Base-by-base conservation (phyloP, 2,113 vertebrate species). In the Triplophysa rosa region DNA sequence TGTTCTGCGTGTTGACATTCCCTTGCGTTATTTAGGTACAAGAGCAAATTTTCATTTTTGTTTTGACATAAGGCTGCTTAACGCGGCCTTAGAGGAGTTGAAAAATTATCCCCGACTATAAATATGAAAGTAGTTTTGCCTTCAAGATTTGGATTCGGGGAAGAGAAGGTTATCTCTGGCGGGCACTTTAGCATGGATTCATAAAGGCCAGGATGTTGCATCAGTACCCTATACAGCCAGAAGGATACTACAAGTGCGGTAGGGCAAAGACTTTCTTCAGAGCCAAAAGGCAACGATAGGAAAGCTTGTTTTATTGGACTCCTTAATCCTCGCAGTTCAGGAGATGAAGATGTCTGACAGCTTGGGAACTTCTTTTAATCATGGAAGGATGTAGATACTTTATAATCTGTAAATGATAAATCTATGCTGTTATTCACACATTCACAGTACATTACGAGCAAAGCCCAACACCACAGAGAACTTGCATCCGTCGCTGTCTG, bases 391-490 rank as follows among this genome's bases (percentile, higher is more conserved):
- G 33, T 29, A 52, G 52, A 47, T 17, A 37, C 24, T 17, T 73
- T 49, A 66, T 16, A 73, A 73, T 73, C 69, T 80, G 42, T 65
- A 67, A 80, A 80, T 61, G 7, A 67, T 67, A 33, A 47, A 33
- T 29, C 62, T 24, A 29, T 63, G 47, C 59, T 42, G 17, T 42
- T 10, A 47, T 63, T 26, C 33, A 37, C 33, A 37, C 6, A 37
- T 37, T 7, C 6, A 37, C 33, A 37, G 5, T 37, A 0, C 6
- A 93, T 93, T 94, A 93, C 89, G 80, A 87, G 83, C 87, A 87
- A 33, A 6, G 6, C 33, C 33, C 33, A 37, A 37, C 33, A 37
- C 33, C 33, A 91, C 91, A 88, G 87, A 80, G 78, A 80, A 64
- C 78, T 62, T 54, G 62, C 67, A 77, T 67, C 78, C 73, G 52